phyloP scores from a whole-genome alignment of 37 sponge, comb jelly and placozoan species.

The Corticium candelabrum region DNA sequence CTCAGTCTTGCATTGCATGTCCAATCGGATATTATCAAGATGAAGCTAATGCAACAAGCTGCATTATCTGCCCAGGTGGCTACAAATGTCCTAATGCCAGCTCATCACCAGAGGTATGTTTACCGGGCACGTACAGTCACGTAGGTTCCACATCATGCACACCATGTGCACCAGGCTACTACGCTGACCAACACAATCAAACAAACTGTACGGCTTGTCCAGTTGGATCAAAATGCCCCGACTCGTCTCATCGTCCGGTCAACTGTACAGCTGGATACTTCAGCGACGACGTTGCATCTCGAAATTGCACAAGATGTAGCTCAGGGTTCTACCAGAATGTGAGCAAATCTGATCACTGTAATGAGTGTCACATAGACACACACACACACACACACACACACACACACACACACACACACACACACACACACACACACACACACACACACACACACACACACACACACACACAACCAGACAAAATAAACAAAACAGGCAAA shows the following conservation, averaged over 20 bases:
- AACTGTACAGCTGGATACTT: not conserved
- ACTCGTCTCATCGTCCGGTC: not conserved
- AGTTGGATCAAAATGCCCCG: not conserved
- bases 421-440: no score
- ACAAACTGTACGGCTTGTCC: not conserved
- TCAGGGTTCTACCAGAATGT: not conserved
- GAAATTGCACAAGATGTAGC: slow-evolving; percentile 6
- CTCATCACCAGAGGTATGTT: not conserved
- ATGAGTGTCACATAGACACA: no score
- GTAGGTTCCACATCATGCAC: not conserved
- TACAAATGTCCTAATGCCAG: not conserved
- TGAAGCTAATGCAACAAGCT: not conserved
- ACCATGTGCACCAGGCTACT: not conserved
- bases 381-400: no score
- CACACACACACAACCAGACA: no score
- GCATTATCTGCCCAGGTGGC: not conserved
- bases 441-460: no score
- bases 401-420: no score
- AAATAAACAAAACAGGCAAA: no score
- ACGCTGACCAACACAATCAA: not conserved
- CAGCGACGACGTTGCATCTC: not conserved
- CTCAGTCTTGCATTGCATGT: not conserved
- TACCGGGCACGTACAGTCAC: not conserved
- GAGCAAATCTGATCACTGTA: no score
- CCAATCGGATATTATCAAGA: slow-evolving; percentile 3